Evolutionary conservation across 2,113 vertebrate species (phyloP).

Genomic region (Leucopsar rothschildi): DNA sequence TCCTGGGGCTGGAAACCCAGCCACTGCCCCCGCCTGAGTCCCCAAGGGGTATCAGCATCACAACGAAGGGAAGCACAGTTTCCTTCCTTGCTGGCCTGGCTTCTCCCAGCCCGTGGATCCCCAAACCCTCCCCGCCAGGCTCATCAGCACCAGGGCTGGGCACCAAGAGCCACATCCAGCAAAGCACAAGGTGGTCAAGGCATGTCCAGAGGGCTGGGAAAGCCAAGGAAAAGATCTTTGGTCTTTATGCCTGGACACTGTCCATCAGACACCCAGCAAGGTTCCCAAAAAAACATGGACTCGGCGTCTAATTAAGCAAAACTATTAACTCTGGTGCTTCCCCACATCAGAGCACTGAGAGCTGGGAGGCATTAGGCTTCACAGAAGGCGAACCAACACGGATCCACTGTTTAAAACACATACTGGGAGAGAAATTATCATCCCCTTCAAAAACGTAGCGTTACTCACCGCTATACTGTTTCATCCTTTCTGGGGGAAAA

Average conservation of each 20-base stretch:
- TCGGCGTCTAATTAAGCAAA: background rate
- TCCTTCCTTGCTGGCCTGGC: background rate
- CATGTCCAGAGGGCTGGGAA: background rate
- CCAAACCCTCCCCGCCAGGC: background rate
- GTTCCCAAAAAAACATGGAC: background rate
- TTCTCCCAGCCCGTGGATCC: background rate
- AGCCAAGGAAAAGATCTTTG: background rate
- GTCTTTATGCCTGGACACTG: background rate
- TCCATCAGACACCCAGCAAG: background rate
- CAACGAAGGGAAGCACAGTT: background rate
- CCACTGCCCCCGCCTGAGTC: background rate
- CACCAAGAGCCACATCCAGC: background rate
- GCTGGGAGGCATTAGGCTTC: background rate
- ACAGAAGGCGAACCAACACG: background rate
- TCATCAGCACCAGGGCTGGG: background rate
- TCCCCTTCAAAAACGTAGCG: background rate
- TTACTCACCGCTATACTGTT: background rate
- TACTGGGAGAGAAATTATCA: background rate
- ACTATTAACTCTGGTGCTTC: background rate
- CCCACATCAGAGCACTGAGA: background rate
- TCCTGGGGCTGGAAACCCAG: background rate
- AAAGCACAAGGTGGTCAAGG: background rate
- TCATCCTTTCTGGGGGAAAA: background rate
- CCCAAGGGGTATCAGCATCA: accelerated
- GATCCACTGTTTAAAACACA: background rate